A percentile compares a stretch with the other conserved stretches of the same genome.
Conservation (phyloP, 2,113 vertebrate genomes). For the Lepus timidus region DNA sequence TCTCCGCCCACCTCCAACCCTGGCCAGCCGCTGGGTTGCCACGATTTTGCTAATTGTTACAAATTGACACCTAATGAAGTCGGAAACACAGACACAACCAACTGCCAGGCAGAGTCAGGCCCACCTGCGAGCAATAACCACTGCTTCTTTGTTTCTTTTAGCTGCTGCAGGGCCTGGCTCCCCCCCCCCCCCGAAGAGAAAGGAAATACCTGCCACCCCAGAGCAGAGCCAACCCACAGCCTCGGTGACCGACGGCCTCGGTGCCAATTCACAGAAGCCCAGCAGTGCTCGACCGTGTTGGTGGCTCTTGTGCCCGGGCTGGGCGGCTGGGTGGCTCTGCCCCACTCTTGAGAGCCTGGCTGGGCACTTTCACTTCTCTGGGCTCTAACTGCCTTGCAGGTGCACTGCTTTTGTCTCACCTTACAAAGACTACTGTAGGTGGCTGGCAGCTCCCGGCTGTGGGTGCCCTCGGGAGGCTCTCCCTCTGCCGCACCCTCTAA, state of each 20-base stretch:
- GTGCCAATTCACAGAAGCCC: neutral
- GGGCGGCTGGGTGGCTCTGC: neutral
- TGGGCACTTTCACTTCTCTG: too few species aligned
- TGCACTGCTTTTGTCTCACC: neutral
- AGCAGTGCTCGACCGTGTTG: neutral
- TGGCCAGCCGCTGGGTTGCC: neutral
- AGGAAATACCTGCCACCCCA: neutral
- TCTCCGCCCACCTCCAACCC: too few species aligned
- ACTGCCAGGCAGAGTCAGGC: neutral
- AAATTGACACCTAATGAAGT: slow-evolving; percentile 53
- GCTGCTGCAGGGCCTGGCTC: neutral
- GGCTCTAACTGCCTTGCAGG: neutral
- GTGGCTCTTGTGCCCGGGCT: neutral
- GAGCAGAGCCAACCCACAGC: neutral
- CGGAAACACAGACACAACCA: neutral
- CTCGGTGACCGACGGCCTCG: neutral
- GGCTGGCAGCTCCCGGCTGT: neutral
- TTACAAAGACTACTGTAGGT: neutral
- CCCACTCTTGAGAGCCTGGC: neutral
- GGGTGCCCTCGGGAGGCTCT: neutral
- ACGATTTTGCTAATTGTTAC: neutral
- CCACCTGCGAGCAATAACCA: neutral
- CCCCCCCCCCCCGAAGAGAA: neutral
- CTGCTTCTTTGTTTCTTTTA: neutral
- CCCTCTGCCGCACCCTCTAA: neutral